A percentile compares a stretch with the other conserved stretches of the same genome.
These are phyloP conservation scores for Clamator glandarius DNA, from an alignment of 2,797 vertebrate species.

Conservation along the genomic window DNA sequence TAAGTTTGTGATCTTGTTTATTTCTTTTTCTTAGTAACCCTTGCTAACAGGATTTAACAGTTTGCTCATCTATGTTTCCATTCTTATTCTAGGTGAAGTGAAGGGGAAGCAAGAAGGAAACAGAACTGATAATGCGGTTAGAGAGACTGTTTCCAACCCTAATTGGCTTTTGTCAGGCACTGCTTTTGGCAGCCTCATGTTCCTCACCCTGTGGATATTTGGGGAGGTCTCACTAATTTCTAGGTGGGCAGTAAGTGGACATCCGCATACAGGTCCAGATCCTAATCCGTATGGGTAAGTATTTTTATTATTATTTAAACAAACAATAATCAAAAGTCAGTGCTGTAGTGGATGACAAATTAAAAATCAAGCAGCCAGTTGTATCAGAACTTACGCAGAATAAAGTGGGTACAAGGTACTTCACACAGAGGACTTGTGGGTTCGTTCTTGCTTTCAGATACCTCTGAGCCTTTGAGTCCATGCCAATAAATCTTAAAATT, in stretches of 20 bases:
- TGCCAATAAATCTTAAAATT: neutral
- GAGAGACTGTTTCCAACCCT: neutral
- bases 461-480: neutral
- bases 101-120: conserved; percentile 38
- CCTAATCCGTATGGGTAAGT: conserved; percentile 80
- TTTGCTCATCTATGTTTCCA: neutral
- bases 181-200: conserved; percentile 75
- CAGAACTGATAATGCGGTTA: neutral
- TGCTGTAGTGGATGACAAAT: neutral
- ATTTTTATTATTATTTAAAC: neutral
- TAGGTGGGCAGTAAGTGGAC: conserved; percentile 80
- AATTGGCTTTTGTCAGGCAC: conserved; percentile 67
- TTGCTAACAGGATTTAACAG: neutral
- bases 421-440: neutral
- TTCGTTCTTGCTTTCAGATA: neutral
- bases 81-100: conserved; percentile 25
- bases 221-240: conserved; percentile 78
- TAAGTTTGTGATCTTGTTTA: neutral
- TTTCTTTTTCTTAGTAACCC: neutral
- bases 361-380: neutral
- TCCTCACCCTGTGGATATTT: conserved; percentile 79
- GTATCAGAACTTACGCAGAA: neutral
- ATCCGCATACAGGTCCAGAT: conserved; percentile 75
- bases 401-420: neutral
- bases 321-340: neutral